Base-by-base conservation (phyloP, 2,888 invertebrate genomes). In the Ariolimax columbianus region DNA sequence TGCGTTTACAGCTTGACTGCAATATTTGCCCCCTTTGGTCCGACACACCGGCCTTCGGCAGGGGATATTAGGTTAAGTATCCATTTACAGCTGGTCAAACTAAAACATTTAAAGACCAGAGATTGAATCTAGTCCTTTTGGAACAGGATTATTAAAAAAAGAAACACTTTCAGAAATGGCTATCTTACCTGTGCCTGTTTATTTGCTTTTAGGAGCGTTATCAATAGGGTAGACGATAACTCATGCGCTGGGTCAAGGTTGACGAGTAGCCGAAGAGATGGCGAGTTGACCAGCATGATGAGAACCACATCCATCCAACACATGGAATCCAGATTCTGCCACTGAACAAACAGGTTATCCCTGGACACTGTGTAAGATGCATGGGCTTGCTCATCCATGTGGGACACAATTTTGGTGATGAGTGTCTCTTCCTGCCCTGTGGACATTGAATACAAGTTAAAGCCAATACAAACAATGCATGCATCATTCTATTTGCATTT, bases 291-390 rank as follows among this genome's bases (percentile, higher is more conserved):
- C 19, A 92, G 82, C 47, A 93, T 86, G 80, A 91, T 90, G 33
- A 93, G 87, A 9, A 93, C 89, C 0, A 93, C 93, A 88, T 93
- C 93, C 77, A 93, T 88, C 93, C 93, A 93, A 86, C 93, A 93
- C 66, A 93, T 88, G 11, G 93, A 92, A 78, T 93, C 93, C 77
- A 90, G 88, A 81, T 93, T 93, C 83, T 89, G 89, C 93, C 93
- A 93, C 86, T 93, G 93, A 43, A 91, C 88, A 87, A 89, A 91
- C 68, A 84, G 82, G 80, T 88, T 89, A 75, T 88, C 84, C 38
- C 83, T 66, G 0, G 85, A 85, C 72, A 85, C 82, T 14, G 82
- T 66, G 26, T 14, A 36, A 17, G 77, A 72, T 43, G 79, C 59
- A 1, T 43, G 51, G 0, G 36, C 26, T 17, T 40, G 47, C 23